Percentiles rank a stretch among this genome's conserved stretches.
Conservation (phyloP, 2,888 invertebrate genomes). For the Eustalomyia histrio region DNA sequence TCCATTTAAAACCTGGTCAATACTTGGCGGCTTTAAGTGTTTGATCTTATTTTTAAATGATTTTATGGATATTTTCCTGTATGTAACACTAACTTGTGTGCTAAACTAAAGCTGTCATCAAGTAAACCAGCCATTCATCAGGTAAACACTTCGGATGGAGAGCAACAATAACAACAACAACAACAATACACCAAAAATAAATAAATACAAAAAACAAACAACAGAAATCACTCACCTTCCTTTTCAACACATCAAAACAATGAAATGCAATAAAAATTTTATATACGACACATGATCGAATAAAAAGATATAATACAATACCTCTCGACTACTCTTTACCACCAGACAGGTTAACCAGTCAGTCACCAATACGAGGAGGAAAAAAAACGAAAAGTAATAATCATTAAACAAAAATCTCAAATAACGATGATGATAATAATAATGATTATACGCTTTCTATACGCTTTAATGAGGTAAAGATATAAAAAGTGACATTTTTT, state of each 20-base stretch:
- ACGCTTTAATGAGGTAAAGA: conserved; percentile 51
- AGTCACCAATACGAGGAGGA: conserved; percentile 35
- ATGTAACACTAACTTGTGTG: background rate
- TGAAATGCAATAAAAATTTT: conserved; percentile 61
- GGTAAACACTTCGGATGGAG: conserved; percentile 31
- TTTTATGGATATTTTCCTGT: conserved; percentile 30
- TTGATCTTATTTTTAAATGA: conserved; percentile 51
- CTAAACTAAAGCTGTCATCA: conserved; percentile 35
- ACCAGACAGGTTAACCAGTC: conserved; percentile 41
- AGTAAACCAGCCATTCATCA: conserved; percentile 43
- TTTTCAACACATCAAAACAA: conserved; percentile 50
- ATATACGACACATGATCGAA: conserved; percentile 59
- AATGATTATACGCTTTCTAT: conserved; percentile 57
- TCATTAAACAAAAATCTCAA: conserved; percentile 58
- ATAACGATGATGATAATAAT: conserved; percentile 45
- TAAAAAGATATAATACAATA: conserved; percentile 44
- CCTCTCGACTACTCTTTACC: conserved; percentile 8
- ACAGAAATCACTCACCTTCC: conserved; percentile 51
- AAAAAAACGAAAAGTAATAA: conserved; percentile 31
- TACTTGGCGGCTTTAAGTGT: conserved; percentile 35
- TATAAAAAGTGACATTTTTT: conserved; percentile 37
- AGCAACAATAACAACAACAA: background rate
- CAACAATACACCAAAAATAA: too few species aligned
- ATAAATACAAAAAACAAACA: conserved; percentile 24
- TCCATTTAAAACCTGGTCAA: background rate